Conservation (phyloP, 2,113 vertebrate genomes). For the Salminus brasiliensis region DNA sequence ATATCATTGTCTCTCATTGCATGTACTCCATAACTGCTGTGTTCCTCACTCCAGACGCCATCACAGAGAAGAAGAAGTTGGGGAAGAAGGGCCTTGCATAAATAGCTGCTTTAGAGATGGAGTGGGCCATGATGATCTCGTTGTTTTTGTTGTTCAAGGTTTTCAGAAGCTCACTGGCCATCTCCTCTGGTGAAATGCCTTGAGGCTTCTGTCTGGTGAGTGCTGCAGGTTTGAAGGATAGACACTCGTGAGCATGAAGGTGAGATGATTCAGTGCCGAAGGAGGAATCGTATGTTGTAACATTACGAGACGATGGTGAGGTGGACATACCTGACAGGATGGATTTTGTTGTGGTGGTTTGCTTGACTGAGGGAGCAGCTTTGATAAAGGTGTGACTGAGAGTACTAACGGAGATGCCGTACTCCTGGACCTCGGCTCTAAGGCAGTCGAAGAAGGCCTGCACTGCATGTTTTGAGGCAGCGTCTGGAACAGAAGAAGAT, state of each 20-base stretch:
- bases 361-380: slow-evolving; percentile 52
- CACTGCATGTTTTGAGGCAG: slow-evolving; percentile 92
- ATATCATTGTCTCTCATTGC: neutral
- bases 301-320: neutral
- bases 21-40: slow-evolving; percentile 68
- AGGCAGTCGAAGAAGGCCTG: slow-evolving; percentile 95
- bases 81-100: slow-evolving; percentile 87
- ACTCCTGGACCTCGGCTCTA: slow-evolving; percentile 91
- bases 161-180: slow-evolving; percentile 82
- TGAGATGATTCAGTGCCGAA: neutral
- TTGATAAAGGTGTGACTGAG: slow-evolving; percentile 91
- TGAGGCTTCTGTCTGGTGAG: slow-evolving; percentile 81
- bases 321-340: slow-evolving; percentile 64
- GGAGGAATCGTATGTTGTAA: neutral
- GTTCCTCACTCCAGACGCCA: slow-evolving; percentile 86
- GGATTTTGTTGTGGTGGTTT: slow-evolving; percentile 43
- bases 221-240: slow-evolving; percentile 65
- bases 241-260: neutral
- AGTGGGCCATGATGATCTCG: slow-evolving; percentile 88
- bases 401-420: slow-evolving; percentile 87
- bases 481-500: slow-evolving; percentile 73
- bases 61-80: slow-evolving; percentile 87
- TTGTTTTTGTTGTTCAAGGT: slow-evolving; percentile 83
- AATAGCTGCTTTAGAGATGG: slow-evolving; percentile 84
- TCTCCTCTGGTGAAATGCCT: slow-evolving; percentile 80